phyloP scores from a whole-genome alignment of 2,113 vertebrate species.

The Calcarius ornatus region DNA sequence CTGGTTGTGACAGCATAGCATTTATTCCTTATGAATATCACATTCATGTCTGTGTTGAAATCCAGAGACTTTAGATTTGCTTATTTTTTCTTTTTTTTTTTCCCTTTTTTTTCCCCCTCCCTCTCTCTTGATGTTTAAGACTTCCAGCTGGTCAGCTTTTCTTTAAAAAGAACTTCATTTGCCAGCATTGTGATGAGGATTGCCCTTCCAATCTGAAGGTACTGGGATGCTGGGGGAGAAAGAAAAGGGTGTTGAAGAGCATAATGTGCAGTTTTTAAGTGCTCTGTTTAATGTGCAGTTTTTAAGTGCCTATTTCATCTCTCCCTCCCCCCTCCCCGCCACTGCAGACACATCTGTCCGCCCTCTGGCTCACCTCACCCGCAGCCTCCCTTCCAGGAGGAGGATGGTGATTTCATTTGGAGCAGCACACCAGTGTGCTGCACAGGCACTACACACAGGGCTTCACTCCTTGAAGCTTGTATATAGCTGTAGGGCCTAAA shows the following conservation, averaged over 20 bases:
- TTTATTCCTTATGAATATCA: neutral
- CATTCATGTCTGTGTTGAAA: neutral
- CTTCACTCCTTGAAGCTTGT: neutral
- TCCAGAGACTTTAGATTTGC: neutral
- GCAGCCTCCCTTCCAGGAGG: fast-evolving
- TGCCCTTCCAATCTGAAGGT: neutral
- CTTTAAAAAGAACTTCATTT: neutral
- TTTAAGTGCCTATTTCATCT: neutral
- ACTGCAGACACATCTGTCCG: slow-evolving; percentile 3
- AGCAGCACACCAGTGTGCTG: neutral
- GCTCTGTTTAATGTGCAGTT: neutral
- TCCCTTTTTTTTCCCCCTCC: fast-evolving
- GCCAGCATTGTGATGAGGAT: neutral
- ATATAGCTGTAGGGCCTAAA: neutral
- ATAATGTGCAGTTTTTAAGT: neutral
- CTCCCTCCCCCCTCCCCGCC: neutral
- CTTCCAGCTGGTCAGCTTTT: neutral
- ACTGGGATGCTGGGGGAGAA: neutral
- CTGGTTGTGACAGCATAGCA: neutral
- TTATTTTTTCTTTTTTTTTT: fast-evolving
- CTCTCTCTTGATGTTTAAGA: neutral
- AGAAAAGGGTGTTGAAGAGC: neutral
- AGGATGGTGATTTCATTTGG: slow-evolving; percentile 30
- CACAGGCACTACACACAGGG: neutral
- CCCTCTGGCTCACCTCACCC: slow-evolving; percentile 55